Evolutionary conservation across 2,888 invertebrate genomes (phyloP), one percentile per base, ranked within the genome.

Genomic region (Pocota personata): DNA sequence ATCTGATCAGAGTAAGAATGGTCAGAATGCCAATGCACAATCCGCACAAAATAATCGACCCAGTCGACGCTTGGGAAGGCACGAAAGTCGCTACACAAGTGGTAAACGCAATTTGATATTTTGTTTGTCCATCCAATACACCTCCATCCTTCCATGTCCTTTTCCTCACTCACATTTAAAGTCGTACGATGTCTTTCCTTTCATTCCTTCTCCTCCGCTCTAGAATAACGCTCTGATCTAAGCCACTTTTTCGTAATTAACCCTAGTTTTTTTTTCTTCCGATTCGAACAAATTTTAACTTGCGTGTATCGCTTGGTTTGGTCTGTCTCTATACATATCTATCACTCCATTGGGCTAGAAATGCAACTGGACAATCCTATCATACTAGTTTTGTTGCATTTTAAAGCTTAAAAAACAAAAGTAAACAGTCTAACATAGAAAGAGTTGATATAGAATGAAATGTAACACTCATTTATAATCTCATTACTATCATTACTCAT

Each of bases 41-140:
- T 76, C 82, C 78, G 86, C 87, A 88, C 87, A 87, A 82, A 87
- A 80, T 75, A 87, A 79, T 84, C 87, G 88, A 82, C 87, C 87
- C 78, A 88, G 87, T 88, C 88, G 89, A 86, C 88, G 89, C 72
- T 77, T 89, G 78, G 89, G 89, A 86, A 87, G 89, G 73, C 89
- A 89, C 79, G 89, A 90, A 84, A 89, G 89, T 87, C 89, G 89
- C 78, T 90, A 90, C 75, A 90, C 89, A 87, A 90, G 89, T 87
- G 89, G 89, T 90, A 90, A 90, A 87, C 82, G 86, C 86, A 86
- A 80, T 86, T 86, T 86, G 75, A 79, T 84, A 75, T 72, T 77
- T 82, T 86, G 79, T 86, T 60, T 77, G 58, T 60, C 55, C 46
- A 37, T 64, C 67, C 64, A 35, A 14, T 37, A 10, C 30, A 27